These are phyloP conservation scores for Mustela nigripes DNA, from an alignment of 2,113 vertebrate species.

Conservation along the genomic window DNA sequence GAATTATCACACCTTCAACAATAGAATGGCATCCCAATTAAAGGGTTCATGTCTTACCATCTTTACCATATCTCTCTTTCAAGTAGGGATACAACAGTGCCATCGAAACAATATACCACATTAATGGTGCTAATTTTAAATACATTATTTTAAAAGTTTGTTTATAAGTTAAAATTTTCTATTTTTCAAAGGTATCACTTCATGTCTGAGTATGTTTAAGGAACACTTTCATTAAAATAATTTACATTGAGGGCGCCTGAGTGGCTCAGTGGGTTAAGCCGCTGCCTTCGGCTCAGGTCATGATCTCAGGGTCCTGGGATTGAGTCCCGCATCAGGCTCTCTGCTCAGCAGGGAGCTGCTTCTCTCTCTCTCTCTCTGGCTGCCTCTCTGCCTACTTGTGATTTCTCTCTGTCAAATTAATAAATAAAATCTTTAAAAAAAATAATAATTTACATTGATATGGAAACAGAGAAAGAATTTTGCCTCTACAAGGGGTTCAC, in stretches of 20 bases:
- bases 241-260: neutral
- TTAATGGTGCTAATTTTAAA: neutral
- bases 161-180: neutral
- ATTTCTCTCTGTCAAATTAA: too few relatives aligned
- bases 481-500: neutral
- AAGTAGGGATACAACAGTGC: neutral
- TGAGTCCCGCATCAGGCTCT: too few relatives aligned
- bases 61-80: neutral
- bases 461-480: neutral
- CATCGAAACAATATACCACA: neutral
- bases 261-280: too few relatives aligned
- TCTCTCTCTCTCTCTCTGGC: too few relatives aligned
- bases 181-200: neutral
- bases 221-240: slow-evolving; percentile 15
- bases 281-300: too few relatives aligned
- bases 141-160: neutral
- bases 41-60: neutral
- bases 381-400: too few relatives aligned
- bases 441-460: neutral
- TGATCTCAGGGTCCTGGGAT: too few relatives aligned
- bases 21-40: neutral
- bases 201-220: neutral
- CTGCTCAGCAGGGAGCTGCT: too few relatives aligned
- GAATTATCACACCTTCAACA: neutral
- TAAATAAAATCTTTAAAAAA: too few relatives aligned